Evolutionary conservation across 2,888 invertebrate species (phyloP).

Genomic region (Laothoe populi): DNA sequence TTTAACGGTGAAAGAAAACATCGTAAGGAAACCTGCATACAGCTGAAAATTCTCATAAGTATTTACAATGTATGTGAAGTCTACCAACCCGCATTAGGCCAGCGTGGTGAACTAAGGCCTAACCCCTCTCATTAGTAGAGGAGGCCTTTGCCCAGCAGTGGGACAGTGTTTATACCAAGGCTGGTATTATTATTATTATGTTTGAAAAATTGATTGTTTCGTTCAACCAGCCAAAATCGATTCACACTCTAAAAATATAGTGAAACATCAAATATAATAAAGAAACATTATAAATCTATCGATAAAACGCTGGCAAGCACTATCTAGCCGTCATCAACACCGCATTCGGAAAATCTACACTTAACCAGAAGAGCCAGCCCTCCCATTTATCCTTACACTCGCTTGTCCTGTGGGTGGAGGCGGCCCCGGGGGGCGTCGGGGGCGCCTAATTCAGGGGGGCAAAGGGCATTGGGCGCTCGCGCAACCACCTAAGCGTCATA

Average conservation of each 20-base stretch:
- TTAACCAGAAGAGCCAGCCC: conserved; percentile 85
- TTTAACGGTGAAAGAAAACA: too few species aligned
- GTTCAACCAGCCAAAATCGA: neutral
- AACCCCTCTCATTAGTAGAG: too few species aligned
- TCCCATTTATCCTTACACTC: conserved; percentile 85
- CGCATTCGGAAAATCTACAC: conserved; percentile 86
- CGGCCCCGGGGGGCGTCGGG: conserved; percentile 40
- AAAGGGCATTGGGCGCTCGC: conserved; percentile 76
- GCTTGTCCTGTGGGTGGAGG: conserved; percentile 71
- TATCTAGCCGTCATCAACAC: conserved; percentile 81
- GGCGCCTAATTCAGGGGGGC: conserved; percentile 70
- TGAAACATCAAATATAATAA: neutral
- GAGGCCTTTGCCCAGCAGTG: too few species aligned
- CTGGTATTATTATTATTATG: too few species aligned
- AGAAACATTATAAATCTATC: neutral
- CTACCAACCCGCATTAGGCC: too few species aligned
- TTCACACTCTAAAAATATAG: neutral
- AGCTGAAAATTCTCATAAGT: too few species aligned
- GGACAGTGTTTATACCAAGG: too few species aligned
- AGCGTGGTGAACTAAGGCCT: too few species aligned
- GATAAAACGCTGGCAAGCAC: conserved; percentile 42
- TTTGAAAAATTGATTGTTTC: too few species aligned
- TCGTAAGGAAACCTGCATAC: too few species aligned
- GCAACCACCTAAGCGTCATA: conserved; percentile 64
- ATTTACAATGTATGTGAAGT: too few species aligned